phyloP scores from a whole-genome alignment of 2,113 vertebrate species.

The Salminus brasiliensis region DNA sequence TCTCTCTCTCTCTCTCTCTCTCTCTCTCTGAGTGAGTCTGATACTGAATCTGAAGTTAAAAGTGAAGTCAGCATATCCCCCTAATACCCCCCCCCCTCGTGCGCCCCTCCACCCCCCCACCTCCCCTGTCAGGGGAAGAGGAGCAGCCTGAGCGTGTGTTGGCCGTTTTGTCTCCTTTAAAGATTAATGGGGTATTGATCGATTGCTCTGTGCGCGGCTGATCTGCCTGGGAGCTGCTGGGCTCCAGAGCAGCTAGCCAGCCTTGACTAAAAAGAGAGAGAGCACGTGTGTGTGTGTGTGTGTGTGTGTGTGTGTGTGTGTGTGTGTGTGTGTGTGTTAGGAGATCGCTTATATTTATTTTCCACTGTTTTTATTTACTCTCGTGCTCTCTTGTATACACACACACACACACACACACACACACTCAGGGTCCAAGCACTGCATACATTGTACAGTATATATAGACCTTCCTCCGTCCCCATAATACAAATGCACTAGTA shows the following conservation, averaged over 20 bases:
- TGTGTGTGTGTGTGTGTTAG: neutral
- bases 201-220: conserved; percentile 25
- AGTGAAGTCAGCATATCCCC: too few relatives aligned
- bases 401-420: too few relatives aligned
- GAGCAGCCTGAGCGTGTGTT: conserved; percentile 64
- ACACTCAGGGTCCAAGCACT: too few relatives aligned
- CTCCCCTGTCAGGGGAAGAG: conserved; percentile 62
- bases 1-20: neutral
- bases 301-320: neutral
- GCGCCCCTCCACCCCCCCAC: conserved; percentile 80
- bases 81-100: too few relatives aligned
- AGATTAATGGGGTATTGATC: conserved; percentile 79
- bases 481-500: too few relatives aligned
- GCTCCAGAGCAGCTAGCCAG: neutral
- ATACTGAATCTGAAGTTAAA: too few relatives aligned
- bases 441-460: too few relatives aligned
- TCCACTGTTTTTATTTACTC: neutral
- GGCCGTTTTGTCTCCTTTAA: conserved; percentile 75
- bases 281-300: neutral
- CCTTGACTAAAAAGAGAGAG: neutral
- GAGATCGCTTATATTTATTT: too few relatives aligned
- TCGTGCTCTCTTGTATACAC: too few relatives aligned
- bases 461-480: too few relatives aligned
- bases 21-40: conserved; percentile 70
- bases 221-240: conserved; percentile 5